Conservation (phyloP, 2,113 vertebrate species). For the Caranx melampygus region DNA sequence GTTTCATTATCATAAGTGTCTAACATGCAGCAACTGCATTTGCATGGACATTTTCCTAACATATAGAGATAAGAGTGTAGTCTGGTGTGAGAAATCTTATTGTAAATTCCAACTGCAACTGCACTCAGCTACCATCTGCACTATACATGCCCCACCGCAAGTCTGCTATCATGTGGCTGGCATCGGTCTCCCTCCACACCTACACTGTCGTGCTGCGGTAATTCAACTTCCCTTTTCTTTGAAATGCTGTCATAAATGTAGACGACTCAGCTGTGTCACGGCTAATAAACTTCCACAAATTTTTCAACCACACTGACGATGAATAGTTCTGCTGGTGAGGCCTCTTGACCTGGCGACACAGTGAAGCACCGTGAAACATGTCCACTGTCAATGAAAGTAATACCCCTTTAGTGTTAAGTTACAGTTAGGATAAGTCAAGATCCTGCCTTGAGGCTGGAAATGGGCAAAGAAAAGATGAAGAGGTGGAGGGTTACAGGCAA, state of each 20-base stretch:
- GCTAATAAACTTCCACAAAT: conserved; percentile 55
- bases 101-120: conserved; percentile 18
- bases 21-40: neutral
- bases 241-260: conserved; percentile 39
- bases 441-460: conserved; percentile 50
- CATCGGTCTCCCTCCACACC: neutral
- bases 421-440: conserved; percentile 43
- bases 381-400: conserved; percentile 18
- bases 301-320: conserved; percentile 34
- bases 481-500: conserved; percentile 37
- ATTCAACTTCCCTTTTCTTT: conserved; percentile 62
- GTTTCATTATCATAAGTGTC: neutral
- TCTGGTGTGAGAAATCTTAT: conserved; percentile 41
- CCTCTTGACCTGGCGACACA: neutral
- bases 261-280: conserved; percentile 43
- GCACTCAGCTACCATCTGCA: neutral
- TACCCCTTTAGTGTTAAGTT: conserved; percentile 43
- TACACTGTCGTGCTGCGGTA: conserved; percentile 26
- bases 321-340: neutral
- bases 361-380: conserved; percentile 11
- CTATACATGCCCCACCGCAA: conserved; percentile 28
- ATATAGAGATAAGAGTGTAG: conserved; percentile 3
- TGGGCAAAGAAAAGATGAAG: conserved; percentile 29
- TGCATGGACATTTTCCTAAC: conserved; percentile 19
- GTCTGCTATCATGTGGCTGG: conserved; percentile 28